Evolutionary conservation across 2,888 invertebrate genomes (phyloP).

Genomic region (Aleiodes alternator): DNA sequence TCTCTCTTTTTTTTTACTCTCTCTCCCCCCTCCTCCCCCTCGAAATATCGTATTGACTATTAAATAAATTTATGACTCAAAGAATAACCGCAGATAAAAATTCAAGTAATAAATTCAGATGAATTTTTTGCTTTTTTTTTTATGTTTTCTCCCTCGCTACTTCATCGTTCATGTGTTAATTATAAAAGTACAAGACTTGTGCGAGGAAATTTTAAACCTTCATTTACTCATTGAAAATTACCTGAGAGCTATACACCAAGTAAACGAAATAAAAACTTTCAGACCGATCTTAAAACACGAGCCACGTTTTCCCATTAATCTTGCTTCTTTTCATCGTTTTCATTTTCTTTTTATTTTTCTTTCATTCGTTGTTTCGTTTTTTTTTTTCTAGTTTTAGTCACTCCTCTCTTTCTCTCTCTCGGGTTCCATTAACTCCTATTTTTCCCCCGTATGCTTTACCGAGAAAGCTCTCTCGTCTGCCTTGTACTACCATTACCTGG

Average conservation of each 20-base stretch:
- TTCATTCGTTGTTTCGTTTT: constrained; percentile 30
- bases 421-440: constrained; percentile 68
- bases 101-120: constrained; percentile 6
- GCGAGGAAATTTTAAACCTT: constrained; percentile 5
- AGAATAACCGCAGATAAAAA: constrained; percentile 6
- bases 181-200: not conserved
- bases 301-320: constrained; percentile 56
- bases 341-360: constrained; percentile 26
- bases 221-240: too few species aligned
- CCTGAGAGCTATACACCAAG: too few species aligned
- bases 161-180: not conserved
- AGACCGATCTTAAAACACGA: constrained; percentile 42
- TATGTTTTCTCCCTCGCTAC: too few species aligned
- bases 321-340: constrained; percentile 51
- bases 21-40: too few species aligned
- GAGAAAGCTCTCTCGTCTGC: constrained; percentile 50
- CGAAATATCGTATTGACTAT: not conserved
- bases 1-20: not conserved
- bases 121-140: not conserved
- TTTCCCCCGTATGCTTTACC: constrained; percentile 53
- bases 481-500: constrained; percentile 56
- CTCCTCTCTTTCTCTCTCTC: constrained; percentile 51
- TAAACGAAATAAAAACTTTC: constrained; percentile 41
- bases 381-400: constrained; percentile 42
- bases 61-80: not conserved